Evolutionary conservation across 2,888 invertebrate genomes (phyloP), one percentile per base, ranked within the genome.

Genomic region (Patella depressa): DNA sequence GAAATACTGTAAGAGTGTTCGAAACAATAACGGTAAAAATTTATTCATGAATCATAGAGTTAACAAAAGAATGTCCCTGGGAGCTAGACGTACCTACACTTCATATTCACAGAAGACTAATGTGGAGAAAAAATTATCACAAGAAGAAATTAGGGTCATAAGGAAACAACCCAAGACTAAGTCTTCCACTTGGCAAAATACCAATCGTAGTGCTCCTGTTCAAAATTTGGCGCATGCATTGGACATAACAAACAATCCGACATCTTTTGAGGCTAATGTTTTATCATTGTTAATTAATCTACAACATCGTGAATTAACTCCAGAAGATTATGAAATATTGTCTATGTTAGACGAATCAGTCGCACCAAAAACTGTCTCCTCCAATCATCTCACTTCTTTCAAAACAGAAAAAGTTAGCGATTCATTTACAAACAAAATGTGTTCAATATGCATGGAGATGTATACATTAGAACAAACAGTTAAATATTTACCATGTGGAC

Each of bases 261-360:
- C 70, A 0, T 84, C 84, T 53, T 53, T 88, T 14, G 84, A 85
- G 11, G 69, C 71, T 1, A 84, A 84, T 15, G 72, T 89, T 3
- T 79, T 89, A 2, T 86, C 84, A 53, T 76, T 88, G 53, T 80
- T 91, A 14, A 88, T 90, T 15, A 83, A 72, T 24, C 69, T 91
- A 9, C 90, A 91, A 76, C 88, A 90, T 76, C 81, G 91, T n/a
- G 91, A 91, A 1, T 76, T 91, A n/a, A 89, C 89, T 7, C 91
- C 91, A 0, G 90, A 91, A 76, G 91, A 91, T 76, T 91, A 91
- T 75, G 91, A 91, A 11, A 75, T 88, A 54, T 82, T 91, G 19
- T 82, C 89, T 12, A 78, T 85, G 53, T 83, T 91, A n/a, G 91
- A 91, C 71, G 89, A 90, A 53, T 76, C 86, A 24, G 88, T 91